Conservation (phyloP, 2,888 invertebrate species). For the Gibbula magus region DNA sequence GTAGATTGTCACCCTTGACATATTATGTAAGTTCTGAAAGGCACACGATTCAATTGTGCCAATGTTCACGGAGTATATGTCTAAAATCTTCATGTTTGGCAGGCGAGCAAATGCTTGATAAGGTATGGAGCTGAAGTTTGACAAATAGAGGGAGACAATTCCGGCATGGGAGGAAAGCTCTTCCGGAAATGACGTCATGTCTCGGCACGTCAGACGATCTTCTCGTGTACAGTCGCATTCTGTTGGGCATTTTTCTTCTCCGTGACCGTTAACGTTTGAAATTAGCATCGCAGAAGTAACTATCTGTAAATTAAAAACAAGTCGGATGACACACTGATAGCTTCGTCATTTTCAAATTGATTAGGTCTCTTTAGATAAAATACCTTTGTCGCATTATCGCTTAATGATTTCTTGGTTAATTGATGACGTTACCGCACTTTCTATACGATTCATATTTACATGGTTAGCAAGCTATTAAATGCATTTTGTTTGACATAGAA, state of each 20-base stretch:
- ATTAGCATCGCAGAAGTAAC: too few relatives aligned
- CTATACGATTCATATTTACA: too few relatives aligned
- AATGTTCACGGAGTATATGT: not conserved
- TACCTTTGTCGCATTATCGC: too few relatives aligned
- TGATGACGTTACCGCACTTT: too few relatives aligned
- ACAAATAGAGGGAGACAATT: not conserved
- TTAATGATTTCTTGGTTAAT: too few relatives aligned
- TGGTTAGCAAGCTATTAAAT: too few relatives aligned
- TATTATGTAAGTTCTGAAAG: not conserved
- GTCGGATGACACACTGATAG: too few relatives aligned
- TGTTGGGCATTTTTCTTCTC: not conserved
- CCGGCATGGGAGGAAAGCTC: not conserved
- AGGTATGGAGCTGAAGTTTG: not conserved
- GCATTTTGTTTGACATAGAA: too few relatives aligned
- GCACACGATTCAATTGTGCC: not conserved
- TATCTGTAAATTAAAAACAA: too few relatives aligned
- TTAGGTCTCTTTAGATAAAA: too few relatives aligned
- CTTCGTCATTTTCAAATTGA: too few relatives aligned
- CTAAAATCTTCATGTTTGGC: not conserved
- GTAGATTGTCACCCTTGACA: not conserved
- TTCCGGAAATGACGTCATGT: not conserved
- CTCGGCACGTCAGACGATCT: not conserved
- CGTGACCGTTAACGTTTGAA: too few relatives aligned
- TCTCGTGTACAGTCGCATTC: not conserved
- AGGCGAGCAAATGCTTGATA: not conserved